Evolutionary conservation across 2,113 vertebrate species (phyloP), one percentile per base, ranked within the genome.

Genomic region (Numida meleagris): DNA sequence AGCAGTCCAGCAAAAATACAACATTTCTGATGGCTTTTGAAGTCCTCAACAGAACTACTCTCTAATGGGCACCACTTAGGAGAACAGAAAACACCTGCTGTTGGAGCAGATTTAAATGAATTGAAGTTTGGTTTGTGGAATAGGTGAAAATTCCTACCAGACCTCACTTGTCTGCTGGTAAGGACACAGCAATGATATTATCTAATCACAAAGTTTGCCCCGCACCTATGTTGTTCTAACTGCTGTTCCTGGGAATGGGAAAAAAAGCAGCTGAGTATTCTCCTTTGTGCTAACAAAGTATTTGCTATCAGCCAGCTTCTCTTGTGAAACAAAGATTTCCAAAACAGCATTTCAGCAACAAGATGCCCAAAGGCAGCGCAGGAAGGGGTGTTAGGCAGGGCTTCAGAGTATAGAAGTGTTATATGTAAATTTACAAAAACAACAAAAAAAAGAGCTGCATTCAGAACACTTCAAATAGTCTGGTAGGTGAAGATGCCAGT

Each of bases 221-320:
- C 65, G 43, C 75, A 79, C 38, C 48, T 68, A 29, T 46, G 76
- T 2, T 79, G 9, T 76, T 79, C 23, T 38, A 63, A 25, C 14
- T 67, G 21, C 33, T 63, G 11, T 38, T 46, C 6, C 43, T 36
- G 74, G 29, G 24, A 91, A 82, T 9, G 25, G 62, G 61, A 40
- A 85, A 79, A 82, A 50, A 68, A 24, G 23, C 71, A 91, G 75
- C 71, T 75, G 48, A 85, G 53, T 79, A 61, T 85, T 89, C 81
- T 18, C n/a, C 51, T 82, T n/a, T n/a, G 7, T 42, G 36, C 38
- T 78, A 71, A 53, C 18, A 8, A 62, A 48, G 50, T 2, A 6
- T 42, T 82, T 86, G 66, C 46, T 25, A 67, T 45, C 34, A 91
- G 73, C 9, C 38, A 71, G 42, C 6, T 40, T 61, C 23, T 43